These are phyloP conservation scores for Beris morrisii DNA, from an alignment of 2,888 invertebrate species.

Conservation along the genomic window DNA sequence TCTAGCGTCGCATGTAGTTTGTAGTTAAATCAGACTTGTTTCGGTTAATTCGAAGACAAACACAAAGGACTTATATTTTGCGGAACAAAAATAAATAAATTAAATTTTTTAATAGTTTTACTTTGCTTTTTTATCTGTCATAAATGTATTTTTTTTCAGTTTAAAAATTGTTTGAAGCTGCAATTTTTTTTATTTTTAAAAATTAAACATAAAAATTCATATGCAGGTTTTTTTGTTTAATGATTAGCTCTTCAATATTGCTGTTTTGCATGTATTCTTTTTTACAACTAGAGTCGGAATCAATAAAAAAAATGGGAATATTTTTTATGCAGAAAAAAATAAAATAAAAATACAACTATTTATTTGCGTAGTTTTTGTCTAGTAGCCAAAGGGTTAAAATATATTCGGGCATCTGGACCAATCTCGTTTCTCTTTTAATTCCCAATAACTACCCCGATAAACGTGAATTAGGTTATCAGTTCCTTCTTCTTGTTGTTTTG, in stretches of 20 bases:
- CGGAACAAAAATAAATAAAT: slow-evolving; percentile 28
- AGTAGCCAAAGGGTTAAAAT: slow-evolving; percentile 45
- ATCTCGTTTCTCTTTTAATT: slow-evolving; percentile 81
- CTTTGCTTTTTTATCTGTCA: not conserved
- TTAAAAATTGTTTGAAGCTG: no score
- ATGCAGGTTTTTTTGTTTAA: no score
- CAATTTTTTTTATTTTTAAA: no score
- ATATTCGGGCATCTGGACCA: slow-evolving; percentile 93
- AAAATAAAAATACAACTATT: slow-evolving; percentile 7
- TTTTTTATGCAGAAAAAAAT: slow-evolving; percentile 12
- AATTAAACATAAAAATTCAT: no score
- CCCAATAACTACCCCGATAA: slow-evolving; percentile 91
- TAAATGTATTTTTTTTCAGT: not conserved
- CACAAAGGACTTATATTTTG: slow-evolving; percentile 17
- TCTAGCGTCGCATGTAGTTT: not conserved
- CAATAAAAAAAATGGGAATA: slow-evolving; percentile 22
- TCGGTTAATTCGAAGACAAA: slow-evolving; percentile 23
- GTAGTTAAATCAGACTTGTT: slow-evolving; percentile 25
- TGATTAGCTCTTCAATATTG: not conserved
- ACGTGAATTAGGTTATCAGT: slow-evolving; percentile 72
- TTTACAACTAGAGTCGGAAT: slow-evolving; percentile 17
- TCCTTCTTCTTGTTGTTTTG: slow-evolving; percentile 73
- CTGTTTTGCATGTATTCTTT: slow-evolving; percentile 5
- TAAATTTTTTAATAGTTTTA: slow-evolving; percentile 14
- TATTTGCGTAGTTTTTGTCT: slow-evolving; percentile 3